Conservation (phyloP, 2,113 vertebrate species). For the Perognathus longimembris region DNA sequence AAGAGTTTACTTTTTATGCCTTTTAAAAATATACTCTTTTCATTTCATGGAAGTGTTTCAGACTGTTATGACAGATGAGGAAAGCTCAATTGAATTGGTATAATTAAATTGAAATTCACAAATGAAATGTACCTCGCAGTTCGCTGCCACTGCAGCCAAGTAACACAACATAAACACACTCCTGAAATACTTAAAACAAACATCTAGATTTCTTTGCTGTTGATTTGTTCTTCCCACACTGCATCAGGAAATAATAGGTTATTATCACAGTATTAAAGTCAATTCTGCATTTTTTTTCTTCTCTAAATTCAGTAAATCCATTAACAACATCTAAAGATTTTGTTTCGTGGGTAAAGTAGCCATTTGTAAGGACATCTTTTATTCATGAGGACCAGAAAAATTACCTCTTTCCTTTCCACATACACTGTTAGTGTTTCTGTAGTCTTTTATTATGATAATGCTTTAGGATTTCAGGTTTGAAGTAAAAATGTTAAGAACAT, state of each 20-base stretch:
- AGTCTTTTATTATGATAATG: not conserved
- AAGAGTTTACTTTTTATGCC: not conserved
- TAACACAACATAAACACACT: conserved; percentile 1
- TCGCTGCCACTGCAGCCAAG: not conserved
- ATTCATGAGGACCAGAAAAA: conserved; percentile 6
- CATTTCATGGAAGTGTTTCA: conserved; percentile 39
- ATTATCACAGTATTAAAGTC: not conserved
- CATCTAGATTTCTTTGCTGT: conserved; percentile 18
- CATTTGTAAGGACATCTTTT: conserved; percentile 37
- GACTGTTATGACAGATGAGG: conserved; percentile 45
- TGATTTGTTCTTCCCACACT: not conserved
- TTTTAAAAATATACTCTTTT: conserved; percentile 42
- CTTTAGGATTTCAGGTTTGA: conserved; percentile 1
- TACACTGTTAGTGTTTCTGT: not conserved
- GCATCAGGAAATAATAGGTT: not conserved
- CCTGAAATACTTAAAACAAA: not conserved
- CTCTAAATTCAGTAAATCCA: not conserved
- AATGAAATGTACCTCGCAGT: not conserved
- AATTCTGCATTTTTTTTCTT: conserved; percentile 33
- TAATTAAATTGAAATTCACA: conserved; percentile 39
- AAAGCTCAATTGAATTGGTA: not conserved
- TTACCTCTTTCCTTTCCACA: not conserved
- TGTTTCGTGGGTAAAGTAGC: not conserved
- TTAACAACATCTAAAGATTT: not conserved
- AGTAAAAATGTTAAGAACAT: conserved; percentile 11